Evolutionary conservation across 2,888 invertebrate genomes (phyloP), one percentile per base, ranked within the genome.

Genomic region (Brachyptera risi): DNA sequence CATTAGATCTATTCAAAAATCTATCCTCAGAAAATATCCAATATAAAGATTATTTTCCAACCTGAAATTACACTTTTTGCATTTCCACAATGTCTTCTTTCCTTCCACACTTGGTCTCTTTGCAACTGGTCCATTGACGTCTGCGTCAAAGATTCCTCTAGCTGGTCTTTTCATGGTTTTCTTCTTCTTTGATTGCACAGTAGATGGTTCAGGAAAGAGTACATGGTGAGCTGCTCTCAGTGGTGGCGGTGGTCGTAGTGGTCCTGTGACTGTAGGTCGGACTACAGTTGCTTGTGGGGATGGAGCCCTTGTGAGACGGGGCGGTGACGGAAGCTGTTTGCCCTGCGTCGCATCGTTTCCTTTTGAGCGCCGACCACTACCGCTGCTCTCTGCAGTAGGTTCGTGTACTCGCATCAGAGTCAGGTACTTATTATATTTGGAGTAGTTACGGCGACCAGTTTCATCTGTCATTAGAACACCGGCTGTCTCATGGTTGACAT

Each of bases 401-500:
- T 68, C 69, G 62, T 68, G 68, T 15, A 70, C 68, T 77, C 78
- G 83, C 77, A 87, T 79, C 76, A 86, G 82, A 66, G 90, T 88
- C 68, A 92, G 82, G 74, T 91, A 93, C 76, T 90, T 90, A 73
- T 93, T 92, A 75, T 95, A 95, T 79, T 94, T 94, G 71, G 92
- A 90, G 74, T 94, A 94, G 76, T 94, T 93, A 67, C 93, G 82
- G 65, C 92, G 81, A 7, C 94, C 94, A 38, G 92, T 91, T 76
- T 93, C 92, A 73, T 94, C 93, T 56, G 92, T 93, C 87, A 94
- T 90, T 60, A 94, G 79, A 47, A 94, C 92, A 75, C 88, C 86
- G 56, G 89, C 90, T 65, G 83, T 83, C 69, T 85, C 84, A 74
- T 94, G 94, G 54, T 54, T 54, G 56, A 87, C 86, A 77, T 92